Base-by-base conservation (phyloP, 2,113 vertebrate species). In the Prionailurus bengalensis region DNA sequence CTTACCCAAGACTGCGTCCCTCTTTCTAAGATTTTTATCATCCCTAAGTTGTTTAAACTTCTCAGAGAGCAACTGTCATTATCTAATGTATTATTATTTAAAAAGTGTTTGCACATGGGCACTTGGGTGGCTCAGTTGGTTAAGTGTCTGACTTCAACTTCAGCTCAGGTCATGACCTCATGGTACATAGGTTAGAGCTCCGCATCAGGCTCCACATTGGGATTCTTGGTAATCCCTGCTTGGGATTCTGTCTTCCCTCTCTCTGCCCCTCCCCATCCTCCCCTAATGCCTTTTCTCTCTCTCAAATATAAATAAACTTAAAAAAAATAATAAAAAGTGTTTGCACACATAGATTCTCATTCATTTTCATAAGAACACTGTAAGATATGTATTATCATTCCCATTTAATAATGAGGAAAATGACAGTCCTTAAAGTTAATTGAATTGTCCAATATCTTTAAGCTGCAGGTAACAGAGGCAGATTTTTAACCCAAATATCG, bases 1-100 rank as follows among this genome's bases (percentile, higher is more conserved):
- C 36, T 48, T 84, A 84, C 7, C n/a, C 16, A 63, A 53, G 13
- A 71, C 3, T 80, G 0, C 29, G 27, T 73, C 11, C 58, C 1
- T 91, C 39, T 96, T 92, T 80, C 45, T 73, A 97, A 61, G 27
- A 58, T 68, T 88, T 94, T 84, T 78, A 86, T 76, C 12, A 42
- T 4, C 1, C 17, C n/a, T 63, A 65, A 53, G 10, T 51, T 76
- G 70, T 76, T 76, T 86, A 81, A 95, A 17, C 16, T 89, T 82
- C 89, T 81, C 70, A 85, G 33, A 70, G 17, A 84, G 9, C 12
- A 91, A 45, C 2, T 80, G n/a, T 61, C 27, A 53, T 61, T 63
- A 1, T 36, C 61, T 93, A 29, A 12, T 76, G 0, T 90, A 25
- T 87, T 42, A 86, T 42, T 81, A 65, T 23, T 91, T 48, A 15